Evolutionary conservation across 2,113 vertebrate genomes (phyloP).

Genomic region (Nycticryphes semicollaris): DNA sequence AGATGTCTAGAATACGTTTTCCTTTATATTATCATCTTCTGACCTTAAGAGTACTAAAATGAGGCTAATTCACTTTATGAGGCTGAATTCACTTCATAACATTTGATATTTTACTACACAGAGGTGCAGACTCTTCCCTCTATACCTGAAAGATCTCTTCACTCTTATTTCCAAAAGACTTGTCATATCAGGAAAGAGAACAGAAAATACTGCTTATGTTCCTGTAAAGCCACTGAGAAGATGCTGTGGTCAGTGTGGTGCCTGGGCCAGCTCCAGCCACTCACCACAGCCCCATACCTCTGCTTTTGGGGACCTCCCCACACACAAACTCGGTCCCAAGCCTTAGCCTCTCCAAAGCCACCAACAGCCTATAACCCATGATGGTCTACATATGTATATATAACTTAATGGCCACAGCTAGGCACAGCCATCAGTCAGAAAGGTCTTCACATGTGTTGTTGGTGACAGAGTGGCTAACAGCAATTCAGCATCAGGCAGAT

Average conservation of each 20-base stretch:
- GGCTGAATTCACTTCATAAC: neutral
- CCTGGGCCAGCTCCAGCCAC: neutral
- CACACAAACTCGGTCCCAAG: rapidly evolving
- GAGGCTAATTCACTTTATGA: neutral
- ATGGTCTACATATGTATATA: neutral
- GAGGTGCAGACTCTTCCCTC: neutral
- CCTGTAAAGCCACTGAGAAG: neutral
- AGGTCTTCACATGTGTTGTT: neutral
- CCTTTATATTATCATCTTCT: neutral
- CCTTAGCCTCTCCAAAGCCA: neutral
- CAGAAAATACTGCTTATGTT: neutral
- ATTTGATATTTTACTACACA: neutral
- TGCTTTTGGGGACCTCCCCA: no score
- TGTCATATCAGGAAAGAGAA: neutral
- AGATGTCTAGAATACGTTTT: neutral
- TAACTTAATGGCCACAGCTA: neutral
- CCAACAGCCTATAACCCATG: neutral
- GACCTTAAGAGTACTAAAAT: neutral
- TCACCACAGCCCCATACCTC: neutral
- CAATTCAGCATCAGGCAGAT: neutral
- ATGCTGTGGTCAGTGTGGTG: rapidly evolving
- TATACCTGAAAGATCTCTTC: neutral
- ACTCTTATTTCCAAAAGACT: neutral
- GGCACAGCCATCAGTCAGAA: neutral
- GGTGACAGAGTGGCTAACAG: neutral